A percentile compares a stretch with the other conserved stretches of the same genome.
These are phyloP conservation scores for Bufo gargarizans DNA, from an alignment of 2,113 vertebrate genomes.

Conservation along the genomic window DNA sequence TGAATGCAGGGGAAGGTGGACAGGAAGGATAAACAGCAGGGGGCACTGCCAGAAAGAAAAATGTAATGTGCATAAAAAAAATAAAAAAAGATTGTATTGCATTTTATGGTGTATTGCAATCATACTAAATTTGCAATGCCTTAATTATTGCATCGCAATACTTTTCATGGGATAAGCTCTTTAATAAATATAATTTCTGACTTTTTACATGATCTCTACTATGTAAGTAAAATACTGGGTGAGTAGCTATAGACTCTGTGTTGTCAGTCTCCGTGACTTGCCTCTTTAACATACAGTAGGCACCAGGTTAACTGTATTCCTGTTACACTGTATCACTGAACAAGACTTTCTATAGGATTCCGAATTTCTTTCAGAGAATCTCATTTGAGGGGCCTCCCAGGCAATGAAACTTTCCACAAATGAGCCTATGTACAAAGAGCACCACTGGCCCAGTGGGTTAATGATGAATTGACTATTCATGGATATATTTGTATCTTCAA, in stretches of 20 bases:
- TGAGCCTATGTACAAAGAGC: neutral
- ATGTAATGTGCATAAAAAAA: too few species aligned
- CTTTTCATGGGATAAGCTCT: too few species aligned
- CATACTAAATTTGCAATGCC: too few species aligned
- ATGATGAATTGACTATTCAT: conserved; percentile 64
- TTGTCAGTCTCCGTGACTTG: neutral
- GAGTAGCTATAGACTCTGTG: neutral
- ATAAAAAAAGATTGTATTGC: too few species aligned
- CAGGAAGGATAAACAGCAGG: too few species aligned
- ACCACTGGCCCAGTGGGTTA: conserved; percentile 24
- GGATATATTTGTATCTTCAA: conserved; percentile 67
- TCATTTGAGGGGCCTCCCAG: conserved; percentile 32
- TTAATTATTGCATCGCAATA: too few species aligned
- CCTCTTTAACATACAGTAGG: neutral
- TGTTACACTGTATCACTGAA: conserved; percentile 54
- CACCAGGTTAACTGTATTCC: neutral
- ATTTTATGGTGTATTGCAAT: too few species aligned
- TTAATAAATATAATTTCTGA: too few species aligned
- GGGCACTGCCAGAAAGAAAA: too few species aligned
- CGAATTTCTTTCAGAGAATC: conserved; percentile 25
- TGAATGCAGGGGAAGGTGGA: too few species aligned
- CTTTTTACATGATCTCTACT: neutral
- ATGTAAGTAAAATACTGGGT: neutral
- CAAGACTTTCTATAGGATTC: conserved; percentile 31
- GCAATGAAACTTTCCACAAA: conserved; percentile 41